Evolutionary conservation across 1,140 invertebrate species (phyloP), one percentile per base, ranked within the genome.

Genomic region (Leptonema lineaticorne): DNA sequence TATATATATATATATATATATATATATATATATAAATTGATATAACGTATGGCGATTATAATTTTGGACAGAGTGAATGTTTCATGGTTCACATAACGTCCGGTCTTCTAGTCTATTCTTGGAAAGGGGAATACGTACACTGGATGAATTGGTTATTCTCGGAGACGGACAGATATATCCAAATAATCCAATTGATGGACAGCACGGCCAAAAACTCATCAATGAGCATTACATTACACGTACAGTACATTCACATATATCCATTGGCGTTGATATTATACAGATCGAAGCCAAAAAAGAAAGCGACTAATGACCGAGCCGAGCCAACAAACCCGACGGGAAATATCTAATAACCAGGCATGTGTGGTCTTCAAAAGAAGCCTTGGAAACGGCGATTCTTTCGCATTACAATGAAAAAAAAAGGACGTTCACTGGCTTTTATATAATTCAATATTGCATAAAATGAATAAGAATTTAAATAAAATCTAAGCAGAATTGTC

Each of bases 181-280:
- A 48, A 48, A 48, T 48, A 48, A 48, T 48, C 50, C 50, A 24
- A 53, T 53, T 53, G 50, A 53, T 53, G 50, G 50, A 53, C 50
- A 11, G 2, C 20, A 24, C 50, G 50, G 50, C 50, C 50, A 53
- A 53, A 33, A 53, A 53, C 50, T 53, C 50, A 53, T 53, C 50
- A 53, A 53, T 53, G 50, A 53, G 46, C 16, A 7, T 33, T 33
- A 6, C 30, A 11, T 33, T 33, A 33, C 30, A 33, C 30, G 11
- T 11, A 33, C 30, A n/a, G n/a, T n/a, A n/a, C n/a, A n/a, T n/a
- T n/a, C n/a, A n/a, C n/a, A n/a, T n/a, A n/a, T n/a, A n/a, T n/a
- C n/a, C n/a, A n/a, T n/a, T n/a, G n/a, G 5, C 37, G 2, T 9
- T 11, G 37, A 41, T 14, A 41, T n/a, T 9, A 41, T 16, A 9